Conservation (phyloP, 2,888 invertebrate species). For the Fragum fragum region DNA sequence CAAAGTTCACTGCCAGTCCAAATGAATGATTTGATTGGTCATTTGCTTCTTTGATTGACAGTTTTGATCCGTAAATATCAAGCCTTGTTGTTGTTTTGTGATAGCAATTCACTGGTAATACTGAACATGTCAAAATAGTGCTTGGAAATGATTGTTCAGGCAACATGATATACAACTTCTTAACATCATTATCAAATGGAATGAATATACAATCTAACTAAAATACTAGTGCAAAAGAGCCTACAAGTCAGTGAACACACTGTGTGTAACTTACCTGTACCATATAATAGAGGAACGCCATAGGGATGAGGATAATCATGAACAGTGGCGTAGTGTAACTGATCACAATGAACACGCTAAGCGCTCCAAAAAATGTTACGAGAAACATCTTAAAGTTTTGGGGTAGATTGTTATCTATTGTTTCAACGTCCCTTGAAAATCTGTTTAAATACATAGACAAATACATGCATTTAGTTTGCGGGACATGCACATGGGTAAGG, state of each 20-base stretch:
- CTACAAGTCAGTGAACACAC: neutral
- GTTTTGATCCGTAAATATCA: no score
- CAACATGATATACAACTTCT: no score
- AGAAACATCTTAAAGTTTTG: conserved; percentile 71
- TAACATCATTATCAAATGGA: no score
- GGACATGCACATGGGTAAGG: neutral
- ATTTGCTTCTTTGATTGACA: no score
- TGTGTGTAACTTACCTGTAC: conserved; percentile 83
- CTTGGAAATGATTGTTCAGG: no score
- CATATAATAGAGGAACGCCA: conserved; percentile 84
- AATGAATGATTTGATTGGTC: no score
- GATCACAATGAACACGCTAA: conserved; percentile 85
- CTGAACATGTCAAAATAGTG: no score
- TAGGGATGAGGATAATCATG: conserved; percentile 82
- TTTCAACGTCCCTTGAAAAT: conserved; percentile 80
- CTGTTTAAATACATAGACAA: conserved; percentile 36
- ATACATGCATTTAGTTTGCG: conserved; percentile 11
- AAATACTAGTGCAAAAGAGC: neutral
- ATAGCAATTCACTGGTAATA: no score
- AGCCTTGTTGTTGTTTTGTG: no score
- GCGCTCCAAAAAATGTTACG: conserved; percentile 74
- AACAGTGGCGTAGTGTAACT: conserved; percentile 85
- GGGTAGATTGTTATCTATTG: conserved; percentile 79
- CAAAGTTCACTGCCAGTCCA: no score
- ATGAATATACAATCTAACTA: no score